These are phyloP conservation scores for Nephrotoma flavescens DNA, from an alignment of 2,888 invertebrate genomes.

Conservation along the genomic window DNA sequence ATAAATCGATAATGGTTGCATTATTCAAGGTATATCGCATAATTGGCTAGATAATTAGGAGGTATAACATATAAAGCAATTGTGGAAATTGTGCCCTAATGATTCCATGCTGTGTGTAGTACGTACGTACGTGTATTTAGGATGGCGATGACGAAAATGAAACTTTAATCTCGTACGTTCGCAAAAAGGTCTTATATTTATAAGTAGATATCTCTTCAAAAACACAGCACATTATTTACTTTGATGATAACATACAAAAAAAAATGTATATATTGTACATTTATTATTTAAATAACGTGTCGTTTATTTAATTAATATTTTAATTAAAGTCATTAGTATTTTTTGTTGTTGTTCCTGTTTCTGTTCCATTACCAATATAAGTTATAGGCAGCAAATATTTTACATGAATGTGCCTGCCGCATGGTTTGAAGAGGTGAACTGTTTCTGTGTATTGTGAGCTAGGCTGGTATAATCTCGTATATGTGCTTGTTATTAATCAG, in stretches of 20 bases:
- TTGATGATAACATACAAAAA: not conserved
- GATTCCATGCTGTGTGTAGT: not conserved
- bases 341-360: not conserved
- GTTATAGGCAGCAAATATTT: not conserved
- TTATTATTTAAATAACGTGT: constrained; percentile 1
- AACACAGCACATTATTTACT: not conserved
- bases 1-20: not conserved
- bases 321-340: not conserved
- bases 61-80: not conserved
- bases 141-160: not conserved
- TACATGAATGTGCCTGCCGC: not conserved
- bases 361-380: not conserved
- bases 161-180: not conserved
- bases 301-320: constrained; percentile 1
- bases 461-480: not conserved
- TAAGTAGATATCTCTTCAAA: not conserved
- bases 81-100: not conserved
- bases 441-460: not conserved
- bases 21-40: not conserved
- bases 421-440: not conserved
- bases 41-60: not conserved
- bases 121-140: not conserved
- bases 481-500: not conserved
- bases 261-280: not conserved
- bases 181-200: not conserved